Conservation (phyloP, 1,140 invertebrate species). For the Maniola jurtina region DNA sequence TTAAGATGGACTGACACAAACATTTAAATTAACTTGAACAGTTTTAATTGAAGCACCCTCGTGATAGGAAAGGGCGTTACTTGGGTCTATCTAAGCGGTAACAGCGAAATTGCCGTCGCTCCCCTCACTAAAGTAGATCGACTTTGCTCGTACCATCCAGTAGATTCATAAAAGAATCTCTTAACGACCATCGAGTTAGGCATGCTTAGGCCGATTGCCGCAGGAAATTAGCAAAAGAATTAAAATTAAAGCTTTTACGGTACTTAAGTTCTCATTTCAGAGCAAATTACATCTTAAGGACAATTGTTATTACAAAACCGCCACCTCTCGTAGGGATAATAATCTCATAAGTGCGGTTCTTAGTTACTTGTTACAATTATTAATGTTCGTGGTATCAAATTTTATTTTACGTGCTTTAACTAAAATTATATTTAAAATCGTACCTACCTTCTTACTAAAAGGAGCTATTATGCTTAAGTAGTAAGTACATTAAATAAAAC, state of each 20-base stretch:
- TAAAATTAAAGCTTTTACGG: conserved; percentile 23
- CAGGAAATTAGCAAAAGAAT: conserved; percentile 14
- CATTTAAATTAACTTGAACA: conserved; percentile 68
- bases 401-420: not conserved
- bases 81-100: conserved; percentile 40
- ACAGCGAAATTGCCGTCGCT: conserved; percentile 40
- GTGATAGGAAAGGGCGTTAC: conserved; percentile 40
- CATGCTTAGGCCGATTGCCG: not conserved
- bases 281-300: conserved; percentile 25
- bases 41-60: conserved; percentile 71
- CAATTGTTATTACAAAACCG: conserved; percentile 29
- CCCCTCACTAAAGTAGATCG: conserved; percentile 49
- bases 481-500: not conserved
- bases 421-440: not conserved
- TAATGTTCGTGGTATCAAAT: conserved; percentile 4
- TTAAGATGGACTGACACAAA: conserved; percentile 51
- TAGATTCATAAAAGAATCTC: conserved; percentile 39
- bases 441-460: not conserved
- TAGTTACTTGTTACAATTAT: conserved; percentile 25
- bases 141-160: conserved; percentile 21
- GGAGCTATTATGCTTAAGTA: no score
- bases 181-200: conserved; percentile 15
- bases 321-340: conserved; percentile 19
- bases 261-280: conserved; percentile 23
- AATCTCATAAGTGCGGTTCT: conserved; percentile 29